These are phyloP conservation scores for Goniozus legneri DNA, from an alignment of 1,140 invertebrate species.

Conservation along the genomic window DNA sequence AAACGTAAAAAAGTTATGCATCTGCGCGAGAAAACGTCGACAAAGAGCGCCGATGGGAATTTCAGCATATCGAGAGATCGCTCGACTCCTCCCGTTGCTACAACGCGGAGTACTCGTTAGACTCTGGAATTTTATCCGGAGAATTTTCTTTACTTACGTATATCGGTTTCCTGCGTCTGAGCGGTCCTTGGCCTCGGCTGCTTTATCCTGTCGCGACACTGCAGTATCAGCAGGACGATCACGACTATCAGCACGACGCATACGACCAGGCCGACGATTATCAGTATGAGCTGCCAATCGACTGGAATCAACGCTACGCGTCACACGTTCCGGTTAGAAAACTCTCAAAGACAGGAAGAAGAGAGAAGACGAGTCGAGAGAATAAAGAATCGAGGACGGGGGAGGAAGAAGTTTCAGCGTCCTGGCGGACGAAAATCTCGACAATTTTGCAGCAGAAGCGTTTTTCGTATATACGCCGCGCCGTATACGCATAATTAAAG, in stretches of 20 bases:
- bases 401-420: too few relatives aligned
- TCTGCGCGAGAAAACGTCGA: too few relatives aligned
- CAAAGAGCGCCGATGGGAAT: too few relatives aligned
- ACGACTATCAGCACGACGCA: constrained; percentile 55
- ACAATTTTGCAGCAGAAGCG: too few relatives aligned
- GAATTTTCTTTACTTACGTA: constrained; percentile 44
- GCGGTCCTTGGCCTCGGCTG: constrained; percentile 46
- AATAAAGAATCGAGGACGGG: too few relatives aligned
- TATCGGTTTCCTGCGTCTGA: constrained; percentile 50
- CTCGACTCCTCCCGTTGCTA: not conserved
- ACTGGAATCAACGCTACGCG: constrained; percentile 54
- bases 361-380: too few relatives aligned
- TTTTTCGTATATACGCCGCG: too few relatives aligned
- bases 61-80: too few relatives aligned
- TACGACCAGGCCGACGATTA: constrained; percentile 54
- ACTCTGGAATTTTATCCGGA: not conserved
- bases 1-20: constrained; percentile 1
- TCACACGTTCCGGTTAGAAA: too few relatives aligned
- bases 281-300: constrained; percentile 56
- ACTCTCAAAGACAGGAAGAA: too few relatives aligned
- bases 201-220: constrained; percentile 56
- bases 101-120: not conserved
- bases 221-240: constrained; percentile 56
- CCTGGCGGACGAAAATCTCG: too few relatives aligned
- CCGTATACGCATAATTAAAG: constrained; percentile 43